Conservation (phyloP, 2,888 invertebrate genomes). For the Lobophora halterata region DNA sequence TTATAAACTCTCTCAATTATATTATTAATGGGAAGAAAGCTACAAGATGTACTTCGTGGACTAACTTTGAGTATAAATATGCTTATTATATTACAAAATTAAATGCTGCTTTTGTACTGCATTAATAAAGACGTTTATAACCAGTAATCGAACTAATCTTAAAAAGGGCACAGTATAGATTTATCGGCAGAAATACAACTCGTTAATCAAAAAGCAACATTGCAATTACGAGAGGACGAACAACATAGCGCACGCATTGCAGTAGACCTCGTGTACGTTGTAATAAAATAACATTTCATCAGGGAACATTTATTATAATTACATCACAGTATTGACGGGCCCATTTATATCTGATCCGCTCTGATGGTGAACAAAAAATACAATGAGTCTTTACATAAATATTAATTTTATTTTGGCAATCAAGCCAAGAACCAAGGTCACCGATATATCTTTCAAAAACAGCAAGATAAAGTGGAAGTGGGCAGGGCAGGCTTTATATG, state of each 20-base stretch:
- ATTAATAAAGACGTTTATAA: constrained; percentile 44
- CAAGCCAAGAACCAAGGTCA: too few relatives aligned
- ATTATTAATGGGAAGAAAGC: too few relatives aligned
- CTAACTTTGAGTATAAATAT: too few relatives aligned
- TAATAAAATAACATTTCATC: constrained; percentile 65
- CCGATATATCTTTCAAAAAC: too few relatives aligned
- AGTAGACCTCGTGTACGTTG: constrained; percentile 40
- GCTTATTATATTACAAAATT: too few relatives aligned
- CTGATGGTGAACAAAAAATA: constrained; percentile 21
- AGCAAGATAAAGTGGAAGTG: too few relatives aligned
- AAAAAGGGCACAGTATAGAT: constrained; percentile 21
- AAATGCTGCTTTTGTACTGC: too few relatives aligned
- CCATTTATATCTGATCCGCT: constrained; percentile 64
- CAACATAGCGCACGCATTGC: constrained; percentile 33
- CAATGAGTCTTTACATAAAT: constrained; percentile 29
- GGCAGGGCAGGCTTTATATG: too few relatives aligned
- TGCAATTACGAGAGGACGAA: constrained; percentile 12
- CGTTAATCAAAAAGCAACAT: constrained; percentile 15
- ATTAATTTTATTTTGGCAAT: not conserved
- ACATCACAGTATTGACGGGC: constrained; percentile 69
- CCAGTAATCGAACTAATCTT: constrained; percentile 7
- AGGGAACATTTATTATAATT: constrained; percentile 73
- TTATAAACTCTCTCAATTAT: too few relatives aligned
- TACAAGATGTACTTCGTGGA: too few relatives aligned
- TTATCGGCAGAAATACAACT: constrained; percentile 14